Evolutionary conservation across 2,888 invertebrate species (phyloP), one percentile per base, ranked within the genome.

Genomic region (Leptogaster cylindrica): DNA sequence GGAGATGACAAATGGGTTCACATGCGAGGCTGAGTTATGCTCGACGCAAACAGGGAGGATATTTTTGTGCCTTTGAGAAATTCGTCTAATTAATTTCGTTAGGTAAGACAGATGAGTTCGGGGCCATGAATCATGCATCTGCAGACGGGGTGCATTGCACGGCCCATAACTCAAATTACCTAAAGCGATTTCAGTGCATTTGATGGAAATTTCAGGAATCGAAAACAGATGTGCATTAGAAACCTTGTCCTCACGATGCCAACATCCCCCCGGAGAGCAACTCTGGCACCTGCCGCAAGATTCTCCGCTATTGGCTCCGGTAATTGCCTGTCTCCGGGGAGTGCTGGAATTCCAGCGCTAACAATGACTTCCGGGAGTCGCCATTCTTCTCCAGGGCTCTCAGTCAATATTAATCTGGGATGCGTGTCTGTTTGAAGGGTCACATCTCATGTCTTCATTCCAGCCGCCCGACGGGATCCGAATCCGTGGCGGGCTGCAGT

Each of bases 401-500:
- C 58, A 58, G 58, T 58, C 58, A 58, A 58, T 58, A 58, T 58
- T 58, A 58, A 58, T 58, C 58, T 58, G 39, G 27, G 58, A 18
- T 6, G 8, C 3, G 27, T 14, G 27, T 51, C 27, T 27, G 31
- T 51, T 28, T 28, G 51, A 63, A 63, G 63, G 63, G 63, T 46
- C 63, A 46, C 58, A 58, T 25, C n/a, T n/a, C 39, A 58, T 25
- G 58, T 39, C 58, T 58, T 58, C 36, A 58, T 58, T 58, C 41
- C 41, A 20, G 36, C 41, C 41, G 27, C 58, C 36, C 41, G 31
- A 27, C 16, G 18, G 33, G 27, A 31, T n/a, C 52, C 52, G 28
- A 36, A 36, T 33, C 33, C 52, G 52, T 20, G 33, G 31, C n/a
- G n/a, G n/a, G n/a, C n/a, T n/a, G n/a, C n/a, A n/a, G n/a, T n/a